These are phyloP conservation scores for Scelioninae gen. 1 DNA, from an alignment of 2,888 invertebrate species.

Conservation along the genomic window DNA sequence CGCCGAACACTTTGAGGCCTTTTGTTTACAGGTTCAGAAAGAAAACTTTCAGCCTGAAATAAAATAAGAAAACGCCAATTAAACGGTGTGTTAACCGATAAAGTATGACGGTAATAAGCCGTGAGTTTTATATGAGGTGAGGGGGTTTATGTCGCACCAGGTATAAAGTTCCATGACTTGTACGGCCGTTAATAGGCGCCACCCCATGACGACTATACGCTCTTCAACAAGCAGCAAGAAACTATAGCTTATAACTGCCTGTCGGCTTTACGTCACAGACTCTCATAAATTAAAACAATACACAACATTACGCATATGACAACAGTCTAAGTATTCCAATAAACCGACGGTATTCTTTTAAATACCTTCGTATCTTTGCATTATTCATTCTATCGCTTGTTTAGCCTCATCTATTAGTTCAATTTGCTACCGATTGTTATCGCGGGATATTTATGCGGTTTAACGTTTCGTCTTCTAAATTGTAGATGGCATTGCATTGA, in stretches of 20 bases:
- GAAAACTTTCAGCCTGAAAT: slow-evolving; percentile 85
- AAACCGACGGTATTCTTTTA: slow-evolving; percentile 26
- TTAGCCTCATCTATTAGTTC: slow-evolving; percentile 19
- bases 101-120: slow-evolving; percentile 63
- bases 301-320: slow-evolving; percentile 28
- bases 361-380: slow-evolving; percentile 10
- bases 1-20: slow-evolving; percentile 88
- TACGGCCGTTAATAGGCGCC: slow-evolving; percentile 77
- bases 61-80: slow-evolving; percentile 62
- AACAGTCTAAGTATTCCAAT: slow-evolving; percentile 49
- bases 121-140: slow-evolving; percentile 76
- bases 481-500: no score
- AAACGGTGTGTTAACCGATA: slow-evolving; percentile 66
- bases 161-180: slow-evolving; percentile 82
- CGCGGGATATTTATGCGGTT: no score
- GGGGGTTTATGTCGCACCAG: slow-evolving; percentile 78
- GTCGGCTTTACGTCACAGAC: slow-evolving; percentile 45
- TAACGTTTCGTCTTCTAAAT: no score
- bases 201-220: slow-evolving; percentile 73
- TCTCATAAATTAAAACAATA: slow-evolving; percentile 58
- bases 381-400: slow-evolving; percentile 9
- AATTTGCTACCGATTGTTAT: not conserved
- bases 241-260: slow-evolving; percentile 37
- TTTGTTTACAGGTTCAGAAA: slow-evolving; percentile 85
- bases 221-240: slow-evolving; percentile 56